Evolutionary conservation across 2,113 vertebrate genomes (phyloP).

Genomic region (Naja naja): DNA sequence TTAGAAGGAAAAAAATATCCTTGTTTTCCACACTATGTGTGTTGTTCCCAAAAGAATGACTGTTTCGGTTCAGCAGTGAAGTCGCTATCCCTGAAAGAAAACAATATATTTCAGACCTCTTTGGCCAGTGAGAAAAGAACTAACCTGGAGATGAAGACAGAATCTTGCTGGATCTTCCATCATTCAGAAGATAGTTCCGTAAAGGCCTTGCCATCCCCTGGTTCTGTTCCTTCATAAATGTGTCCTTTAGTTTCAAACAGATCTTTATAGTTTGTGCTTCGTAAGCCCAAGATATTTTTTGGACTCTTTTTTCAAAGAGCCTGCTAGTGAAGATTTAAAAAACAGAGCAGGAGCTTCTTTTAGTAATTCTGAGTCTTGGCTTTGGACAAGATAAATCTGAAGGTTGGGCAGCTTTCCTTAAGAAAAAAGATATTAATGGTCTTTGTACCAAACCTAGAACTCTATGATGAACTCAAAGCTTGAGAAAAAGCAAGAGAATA

Average conservation of each 20-base stretch:
- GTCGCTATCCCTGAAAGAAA: conserved; percentile 81
- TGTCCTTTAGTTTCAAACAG: conserved; percentile 90
- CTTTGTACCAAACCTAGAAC: conserved; percentile 87
- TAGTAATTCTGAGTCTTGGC: conserved; percentile 83
- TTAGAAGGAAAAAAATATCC: conserved; percentile 91
- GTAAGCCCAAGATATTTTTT: conserved; percentile 79
- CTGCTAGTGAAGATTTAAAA: conserved; percentile 84
- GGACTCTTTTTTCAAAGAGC: conserved; percentile 92
- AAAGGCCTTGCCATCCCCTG: conserved; percentile 85
- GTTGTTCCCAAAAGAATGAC: conserved; percentile 97
- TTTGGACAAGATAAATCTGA: conserved; percentile 75
- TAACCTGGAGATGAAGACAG: conserved; percentile 74
- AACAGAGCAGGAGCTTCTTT: conserved; percentile 85
- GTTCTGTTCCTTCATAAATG: conserved; percentile 89
- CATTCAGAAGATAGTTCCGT: conserved; percentile 81
- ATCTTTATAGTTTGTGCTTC: conserved; percentile 90
- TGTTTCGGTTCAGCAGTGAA: conserved; percentile 89
- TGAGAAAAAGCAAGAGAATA: conserved; percentile 90
- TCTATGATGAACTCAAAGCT: conserved; percentile 86
- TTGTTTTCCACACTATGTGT: conserved; percentile 99
- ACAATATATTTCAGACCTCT: conserved; percentile 76
- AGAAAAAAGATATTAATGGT: conserved; percentile 80
- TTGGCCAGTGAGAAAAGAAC: conserved; percentile 81
- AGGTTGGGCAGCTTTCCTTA: conserved; percentile 78
- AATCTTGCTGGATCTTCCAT: conserved; percentile 74